Evolutionary conservation across 2,113 vertebrate genomes (phyloP).

Genomic region (Chlorodrepanis virens): DNA sequence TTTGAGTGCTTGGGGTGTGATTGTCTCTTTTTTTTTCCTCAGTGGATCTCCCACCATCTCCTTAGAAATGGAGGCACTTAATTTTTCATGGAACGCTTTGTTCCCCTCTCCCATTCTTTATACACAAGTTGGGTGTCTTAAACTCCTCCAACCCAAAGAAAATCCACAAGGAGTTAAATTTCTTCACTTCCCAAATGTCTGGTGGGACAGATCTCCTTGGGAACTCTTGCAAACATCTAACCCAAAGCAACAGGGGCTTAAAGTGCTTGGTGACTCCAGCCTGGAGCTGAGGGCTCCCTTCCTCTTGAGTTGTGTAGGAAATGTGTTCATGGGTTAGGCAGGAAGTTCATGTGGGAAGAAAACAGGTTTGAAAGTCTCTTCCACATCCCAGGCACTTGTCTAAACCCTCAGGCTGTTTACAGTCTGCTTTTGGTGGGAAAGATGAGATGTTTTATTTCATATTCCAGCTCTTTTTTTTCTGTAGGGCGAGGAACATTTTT

Average conservation of each 20-base stretch:
- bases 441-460: neutral
- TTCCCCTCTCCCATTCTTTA: neutral
- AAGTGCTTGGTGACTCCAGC: neutral
- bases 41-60: neutral
- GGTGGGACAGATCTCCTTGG: neutral
- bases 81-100: neutral
- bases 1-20: neutral
- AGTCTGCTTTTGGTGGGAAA: neutral
- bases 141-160: neutral
- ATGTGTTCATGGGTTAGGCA: neutral
- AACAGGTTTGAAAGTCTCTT: neutral
- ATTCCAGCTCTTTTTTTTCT: neutral
- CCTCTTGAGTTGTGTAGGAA: neutral
- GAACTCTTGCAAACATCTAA: neutral
- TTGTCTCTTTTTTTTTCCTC: neutral
- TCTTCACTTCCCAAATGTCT: neutral
- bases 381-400: neutral
- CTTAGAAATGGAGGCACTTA: neutral
- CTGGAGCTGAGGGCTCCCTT: neutral
- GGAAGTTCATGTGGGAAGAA: neutral
- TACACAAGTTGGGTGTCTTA: neutral
- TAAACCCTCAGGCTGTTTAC: neutral
- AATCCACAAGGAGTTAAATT: neutral
- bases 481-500: neutral
- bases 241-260: neutral